Evolutionary conservation across 2,113 vertebrate genomes (phyloP).

Genomic region (Scartelaos histophorus): DNA sequence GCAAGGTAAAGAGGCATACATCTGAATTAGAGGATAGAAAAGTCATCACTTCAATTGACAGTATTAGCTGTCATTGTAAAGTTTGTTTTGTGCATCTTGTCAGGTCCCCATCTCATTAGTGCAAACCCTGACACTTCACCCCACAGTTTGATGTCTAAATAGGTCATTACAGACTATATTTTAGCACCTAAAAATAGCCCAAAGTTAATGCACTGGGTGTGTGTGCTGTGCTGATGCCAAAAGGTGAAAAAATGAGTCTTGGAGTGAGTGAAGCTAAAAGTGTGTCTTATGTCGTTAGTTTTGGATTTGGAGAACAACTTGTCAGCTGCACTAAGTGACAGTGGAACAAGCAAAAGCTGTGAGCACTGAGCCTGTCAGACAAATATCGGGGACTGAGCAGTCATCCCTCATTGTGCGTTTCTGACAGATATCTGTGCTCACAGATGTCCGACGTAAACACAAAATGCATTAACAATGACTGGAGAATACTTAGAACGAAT

Average conservation of each 20-base stretch:
- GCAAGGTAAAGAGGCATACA: too few relatives aligned
- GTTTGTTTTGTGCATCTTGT: not conserved
- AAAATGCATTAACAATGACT: slow-evolving; percentile 34
- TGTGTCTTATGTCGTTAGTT: slow-evolving; percentile 36
- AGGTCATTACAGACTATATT: not conserved
- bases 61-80: not conserved
- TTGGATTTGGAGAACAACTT: slow-evolving; percentile 45
- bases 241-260: slow-evolving; percentile 8
- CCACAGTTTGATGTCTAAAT: not conserved
- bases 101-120: slow-evolving; percentile 6
- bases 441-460: slow-evolving; percentile 47
- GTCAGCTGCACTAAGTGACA: slow-evolving; percentile 59
- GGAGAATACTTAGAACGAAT: slow-evolving; percentile 17
- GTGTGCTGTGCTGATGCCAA: slow-evolving; percentile 20
- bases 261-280: slow-evolving; percentile 32
- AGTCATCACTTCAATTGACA: not conserved
- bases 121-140: not conserved
- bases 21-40: too few relatives aligned
- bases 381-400: slow-evolving; percentile 39
- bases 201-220: slow-evolving; percentile 3
- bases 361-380: slow-evolving; percentile 55
- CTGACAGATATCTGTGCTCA: slow-evolving; percentile 46
- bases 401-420: slow-evolving; percentile 19
- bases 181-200: slow-evolving; percentile 12
- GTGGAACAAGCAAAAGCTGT: slow-evolving; percentile 58